Evolutionary conservation across 23 tunicate genomes (phyloP), one percentile per base, ranked within the genome.

Genomic region (Clavelina lepadiformis): DNA sequence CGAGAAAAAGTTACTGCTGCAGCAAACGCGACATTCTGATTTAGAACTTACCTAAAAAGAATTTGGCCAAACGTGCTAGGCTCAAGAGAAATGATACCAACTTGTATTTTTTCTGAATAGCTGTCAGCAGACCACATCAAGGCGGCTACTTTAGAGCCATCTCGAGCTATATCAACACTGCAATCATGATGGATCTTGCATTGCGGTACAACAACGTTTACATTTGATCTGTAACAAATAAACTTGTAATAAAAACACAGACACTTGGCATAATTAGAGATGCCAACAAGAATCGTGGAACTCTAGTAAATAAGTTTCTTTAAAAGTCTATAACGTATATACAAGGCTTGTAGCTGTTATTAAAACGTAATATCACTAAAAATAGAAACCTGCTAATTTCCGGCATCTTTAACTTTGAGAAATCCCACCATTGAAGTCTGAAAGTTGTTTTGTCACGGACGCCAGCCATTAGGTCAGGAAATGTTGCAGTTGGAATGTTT

Each of bases 381-480:
- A 60, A 8, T 60, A 54, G 47, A 3, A 30, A 85, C 96, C 86
- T 79, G 72, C 86, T 72, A 5, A 87, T 79, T 33, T 87, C 96
- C 3, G 96, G 96, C 23, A 87, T 41, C 20, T 79, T 66, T 5
- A 87, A 59, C 26, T 74, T 51, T 3, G 70, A 38, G 53, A 87
- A 87, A 51, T 87, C 96, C 96, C 96, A 87, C 65, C 64, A 87
- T 67, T 87, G 96, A 32, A 87, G 68, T n/a, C 96, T 71, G 51
- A 73, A 87, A 4, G 68, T 36, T 21, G 56, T 61, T 5, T 54
- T 52, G 24, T 77, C 84, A n/a, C 28, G 6, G 23, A 23, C n/a
- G n/a, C n/a, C n/a, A n/a, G n/a, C n/a, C n/a, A n/a, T n/a, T n/a
- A n/a, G n/a, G n/a, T n/a, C n/a, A n/a, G n/a, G n/a, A n/a, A n/a